A percentile compares a stretch with the other conserved stretches of the same genome.
These are phyloP conservation scores for Melieria omissa DNA, from an alignment of 2,888 invertebrate genomes.

Conservation along the genomic window DNA sequence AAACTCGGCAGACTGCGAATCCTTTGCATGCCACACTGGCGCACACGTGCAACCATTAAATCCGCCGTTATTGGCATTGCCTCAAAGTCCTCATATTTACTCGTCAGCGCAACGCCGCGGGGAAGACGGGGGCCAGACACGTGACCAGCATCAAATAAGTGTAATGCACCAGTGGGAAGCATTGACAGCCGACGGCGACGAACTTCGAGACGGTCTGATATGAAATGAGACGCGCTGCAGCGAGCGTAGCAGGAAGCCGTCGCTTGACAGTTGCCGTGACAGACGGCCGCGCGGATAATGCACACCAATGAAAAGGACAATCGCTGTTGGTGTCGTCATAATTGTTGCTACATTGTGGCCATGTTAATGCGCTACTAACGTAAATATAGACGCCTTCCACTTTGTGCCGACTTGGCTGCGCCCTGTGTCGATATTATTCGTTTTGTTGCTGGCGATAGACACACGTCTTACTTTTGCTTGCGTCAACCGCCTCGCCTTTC, in stretches of 20 bases:
- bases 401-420: no score
- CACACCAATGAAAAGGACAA: slow-evolving; percentile 44
- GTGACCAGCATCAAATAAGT: slow-evolving; percentile 51
- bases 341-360: slow-evolving; percentile 19
- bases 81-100: slow-evolving; percentile 7
- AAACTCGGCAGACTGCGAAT: neutral
- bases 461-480: no score
- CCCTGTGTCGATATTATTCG: no score
- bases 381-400: no score
- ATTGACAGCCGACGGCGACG: no score
- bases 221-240: no score
- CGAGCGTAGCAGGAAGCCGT: neutral
- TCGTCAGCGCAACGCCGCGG: no score
- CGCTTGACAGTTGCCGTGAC: neutral
- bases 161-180: no score
- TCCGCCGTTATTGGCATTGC: slow-evolving; percentile 26
- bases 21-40: slow-evolving; percentile 18
- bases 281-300: slow-evolving; percentile 9
- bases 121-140: slow-evolving; percentile 35
- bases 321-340: slow-evolving; percentile 11
- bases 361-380: slow-evolving; percentile 6
- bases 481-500: no score
- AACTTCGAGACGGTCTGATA: no score
- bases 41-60: slow-evolving; percentile 34
- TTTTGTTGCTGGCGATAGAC: no score